Base-by-base conservation (phyloP, 2,113 vertebrate genomes). In the Ceyx margarethae region DNA sequence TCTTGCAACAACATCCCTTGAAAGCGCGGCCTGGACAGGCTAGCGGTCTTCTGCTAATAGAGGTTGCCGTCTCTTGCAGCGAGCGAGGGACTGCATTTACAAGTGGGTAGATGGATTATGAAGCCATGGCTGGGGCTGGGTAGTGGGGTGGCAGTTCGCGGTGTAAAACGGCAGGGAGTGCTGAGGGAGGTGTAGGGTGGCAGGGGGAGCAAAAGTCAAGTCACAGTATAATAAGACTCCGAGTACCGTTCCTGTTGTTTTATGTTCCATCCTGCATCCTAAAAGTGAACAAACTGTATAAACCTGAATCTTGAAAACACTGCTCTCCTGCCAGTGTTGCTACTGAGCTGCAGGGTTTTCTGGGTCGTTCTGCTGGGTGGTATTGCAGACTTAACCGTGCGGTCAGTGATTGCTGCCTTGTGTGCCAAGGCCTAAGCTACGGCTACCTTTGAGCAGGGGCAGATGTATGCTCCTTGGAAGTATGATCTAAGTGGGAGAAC, bases 1-100 rank as follows among this genome's bases (percentile, higher is more conserved):
- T 53, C 21, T 62, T 40, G 54, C 23, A 62, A 54, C 71, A 62
- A 6, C 11, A 5, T 15, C 13, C 29, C 16, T 48, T 48, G 48
- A 82, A 54, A 68, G 19, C 33, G 15, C 5, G 2, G 5, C 33
- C 13, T 31, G 16, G 48, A 4, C 15, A 22, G 60, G 31, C 25
- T 3, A 8, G 33, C 3, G 45, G 15, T 28, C 21, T 0, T 42
- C 45, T 31, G 7, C 8, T 2, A 2, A 12, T 11, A 29, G n/a
- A 75, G n/a, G 6, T 45, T n/a, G 17, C 14, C 45, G 67, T 46
- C 37, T 53, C 13, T 51, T n/a, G 5, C 1, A 22, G 45, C n/a
- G 54, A 33, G 22, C 23, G 4, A 7, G 11, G 23, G 15, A 26
- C 22, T 10, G 26, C 37, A 17, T 13, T 61, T 33, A 28, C 6